A percentile compares a stretch with the other conserved stretches of the same genome.
phyloP scores from a whole-genome alignment of 2,888 invertebrate species.

The Corythucha ciliata region DNA sequence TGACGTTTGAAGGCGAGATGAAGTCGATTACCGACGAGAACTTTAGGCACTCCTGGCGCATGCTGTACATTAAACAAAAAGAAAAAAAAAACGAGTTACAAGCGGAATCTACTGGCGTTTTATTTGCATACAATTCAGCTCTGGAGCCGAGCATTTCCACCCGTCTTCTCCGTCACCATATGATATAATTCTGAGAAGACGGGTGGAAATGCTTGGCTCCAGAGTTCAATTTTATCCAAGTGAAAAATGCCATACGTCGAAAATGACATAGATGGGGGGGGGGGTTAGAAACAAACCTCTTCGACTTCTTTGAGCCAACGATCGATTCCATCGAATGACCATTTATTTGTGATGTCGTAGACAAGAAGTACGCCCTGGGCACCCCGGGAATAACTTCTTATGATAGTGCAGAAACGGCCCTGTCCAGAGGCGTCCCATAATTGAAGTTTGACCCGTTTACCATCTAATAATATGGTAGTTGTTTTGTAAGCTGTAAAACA shows the following conservation, averaged over 20 bases:
- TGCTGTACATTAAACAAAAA: too few species aligned
- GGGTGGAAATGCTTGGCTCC: too few species aligned
- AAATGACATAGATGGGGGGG: too few species aligned
- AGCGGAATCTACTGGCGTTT: too few species aligned
- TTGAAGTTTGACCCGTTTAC: slow-evolving; percentile 89
- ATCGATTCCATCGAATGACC: slow-evolving; percentile 96
- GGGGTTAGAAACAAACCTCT: slow-evolving; percentile 66
- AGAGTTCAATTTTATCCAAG: too few species aligned
- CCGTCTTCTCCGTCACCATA: too few species aligned
- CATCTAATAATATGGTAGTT: slow-evolving; percentile 88
- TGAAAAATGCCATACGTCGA: too few species aligned
- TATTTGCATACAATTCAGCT: too few species aligned
- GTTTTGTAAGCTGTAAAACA: slow-evolving; percentile 88
- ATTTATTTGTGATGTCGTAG: slow-evolving; percentile 96
- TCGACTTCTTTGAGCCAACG: slow-evolving; percentile 97
- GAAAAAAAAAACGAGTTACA: slow-evolving; percentile 5
- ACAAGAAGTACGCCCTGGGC: slow-evolving; percentile 95
- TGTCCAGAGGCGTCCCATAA: slow-evolving; percentile 97
- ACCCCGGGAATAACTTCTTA: slow-evolving; percentile 90
- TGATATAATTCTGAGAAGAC: too few species aligned
- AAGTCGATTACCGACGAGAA: slow-evolving; percentile 87
- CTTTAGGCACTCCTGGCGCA: slow-evolving; percentile 97
- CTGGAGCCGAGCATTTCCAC: too few species aligned
- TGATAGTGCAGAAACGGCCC: slow-evolving; percentile 94
- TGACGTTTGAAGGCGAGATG: slow-evolving; percentile 93